Evolutionary conservation across 2,113 vertebrate species (phyloP), one percentile per base, ranked within the genome.

Genomic region (Pagrus major): DNA sequence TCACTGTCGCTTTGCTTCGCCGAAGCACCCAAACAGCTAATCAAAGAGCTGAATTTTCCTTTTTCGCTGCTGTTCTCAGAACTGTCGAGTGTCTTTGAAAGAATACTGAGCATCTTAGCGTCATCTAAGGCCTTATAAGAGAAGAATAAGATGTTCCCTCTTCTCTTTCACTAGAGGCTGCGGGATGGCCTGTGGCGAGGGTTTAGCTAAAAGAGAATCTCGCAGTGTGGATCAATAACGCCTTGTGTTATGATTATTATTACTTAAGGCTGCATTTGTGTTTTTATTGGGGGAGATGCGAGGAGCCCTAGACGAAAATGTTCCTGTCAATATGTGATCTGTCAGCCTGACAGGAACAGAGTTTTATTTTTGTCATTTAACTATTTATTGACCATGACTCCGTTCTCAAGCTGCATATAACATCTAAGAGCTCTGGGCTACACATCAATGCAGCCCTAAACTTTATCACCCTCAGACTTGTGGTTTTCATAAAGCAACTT

Each of bases 161-260:
- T 54, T 73, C 51, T 54, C 61, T 58, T 83, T 59, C 29, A 33
- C 68, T 78, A 0, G 0, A 60, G 44, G 60, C 49, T 27, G 33
- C 23, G 44, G 23, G 49, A 71, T 61, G n/a, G 70, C 79, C 79
- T 78, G 55, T 56, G 71, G 78, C 37, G 16, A 66, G 46, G 67
- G 58, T 42, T 85, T 83, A 67, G 41, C 56, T 71, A 23, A 81
- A 82, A 75, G 47, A 78, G 61, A 81, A 68, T 74, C 71, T 84
- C 66, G 47, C 41, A 49, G 66, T 3, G 6, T 2, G 25, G 68
- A 81, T 91, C 84, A 86, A 87, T 88, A 78, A 70, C 31, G 66
- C 49, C 46, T 68, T 80, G 83, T 86, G 71, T 71, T 76, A 66
- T 83, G 68, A 81, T 88, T 77, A 76, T 84, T 80, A 76, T 83